phyloP scores from a whole-genome alignment of 1,140 invertebrate genomes.

The Drosophila yakuba region DNA sequence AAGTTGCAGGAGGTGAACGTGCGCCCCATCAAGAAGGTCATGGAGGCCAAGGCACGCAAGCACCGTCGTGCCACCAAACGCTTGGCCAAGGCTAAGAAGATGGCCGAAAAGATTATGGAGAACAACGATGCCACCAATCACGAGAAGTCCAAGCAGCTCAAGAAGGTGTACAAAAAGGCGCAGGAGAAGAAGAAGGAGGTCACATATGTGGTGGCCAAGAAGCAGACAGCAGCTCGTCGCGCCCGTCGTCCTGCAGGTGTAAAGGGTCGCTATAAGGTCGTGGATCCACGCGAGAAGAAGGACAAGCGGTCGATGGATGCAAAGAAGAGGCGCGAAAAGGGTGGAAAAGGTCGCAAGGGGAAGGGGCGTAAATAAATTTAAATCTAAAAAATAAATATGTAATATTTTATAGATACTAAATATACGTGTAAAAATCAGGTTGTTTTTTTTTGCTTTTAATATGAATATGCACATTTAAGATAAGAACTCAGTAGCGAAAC shows the following conservation, averaged over 20 bases:
- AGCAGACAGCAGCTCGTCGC: conserved; percentile 91
- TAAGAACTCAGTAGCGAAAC: neutral
- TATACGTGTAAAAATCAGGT: conserved; percentile 4
- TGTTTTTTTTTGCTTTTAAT: neutral
- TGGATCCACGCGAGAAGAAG: conserved; percentile 98
- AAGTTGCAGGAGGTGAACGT: conserved; percentile 95
- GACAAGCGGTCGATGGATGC: conserved; percentile 91
- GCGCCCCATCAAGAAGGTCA: conserved; percentile 98
- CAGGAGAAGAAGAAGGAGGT: conserved; percentile 94
- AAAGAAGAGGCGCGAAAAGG: conserved; percentile 85
- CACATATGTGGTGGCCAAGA: conserved; percentile 97
- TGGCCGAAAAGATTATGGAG: conserved; percentile 95
- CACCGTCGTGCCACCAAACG: conserved; percentile 94
- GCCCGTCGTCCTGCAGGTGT: conserved; percentile 93
- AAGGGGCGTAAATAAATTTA: conserved; percentile 20
- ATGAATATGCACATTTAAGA: neutral
- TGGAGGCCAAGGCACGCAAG: conserved; percentile 99
- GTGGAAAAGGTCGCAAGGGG: conserved; percentile 29
- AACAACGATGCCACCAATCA: conserved; percentile 94
- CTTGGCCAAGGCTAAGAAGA: conserved; percentile 97
- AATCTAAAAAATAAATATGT: conserved; percentile 14
- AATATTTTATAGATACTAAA: conserved; percentile 21
- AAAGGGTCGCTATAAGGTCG: conserved; percentile 96
- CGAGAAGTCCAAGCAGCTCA: conserved; percentile 96
- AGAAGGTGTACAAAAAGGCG: conserved; percentile 97